Evolutionary conservation across 2,797 vertebrate species (phyloP), one percentile per base, ranked within the genome.

Genomic region (Cygnus olor): DNA sequence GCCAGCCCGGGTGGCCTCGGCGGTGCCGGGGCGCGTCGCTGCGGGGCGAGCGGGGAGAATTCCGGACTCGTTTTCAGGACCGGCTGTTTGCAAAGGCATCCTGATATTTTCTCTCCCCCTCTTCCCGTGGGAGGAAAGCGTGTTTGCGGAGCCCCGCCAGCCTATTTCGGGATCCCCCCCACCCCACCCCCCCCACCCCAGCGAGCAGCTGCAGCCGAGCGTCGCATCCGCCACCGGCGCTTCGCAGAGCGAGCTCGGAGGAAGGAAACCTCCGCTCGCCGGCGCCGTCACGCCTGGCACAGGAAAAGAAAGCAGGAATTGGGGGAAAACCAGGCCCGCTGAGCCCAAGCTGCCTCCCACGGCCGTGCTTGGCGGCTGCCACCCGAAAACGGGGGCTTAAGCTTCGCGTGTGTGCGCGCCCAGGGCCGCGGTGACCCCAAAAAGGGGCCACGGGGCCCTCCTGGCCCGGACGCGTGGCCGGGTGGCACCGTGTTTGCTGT

Each of bases 151-250:
- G 79, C 79, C 14, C 51, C 38, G 0, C 45, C 80, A 60, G 32
- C 34, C 36, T 95, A 82, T 95, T 92, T 94, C 73, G 49, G 85
- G 89, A 92, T 6, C 58, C 54, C 60, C 20, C 12, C 7, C n/a
- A n/a, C n/a, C 58, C 54, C 60, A 18, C 12, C 83, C 27, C 80
- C 91, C 17, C 56, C 20, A 20, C 36, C 36, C 38, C 38, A 80
- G 53, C 20, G 4, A 92, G 83, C 94, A 90, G 91, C 87, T 81
- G 93, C 24, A 0, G 51, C 56, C 27, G 22, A 10, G 40, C 57
- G 5, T 28, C 73, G 72, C 73, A 34, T 78, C 80, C 36, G 3
- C 54, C 3, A 42, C 10, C 3, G 54, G 27, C 5, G 10, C 57
- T 42, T 63, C 38, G 32, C 6, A 7, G 32, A 4, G 38, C 5